phyloP scores from a whole-genome alignment of 2,888 invertebrate genomes.

The Platycheirus rosarum region DNA sequence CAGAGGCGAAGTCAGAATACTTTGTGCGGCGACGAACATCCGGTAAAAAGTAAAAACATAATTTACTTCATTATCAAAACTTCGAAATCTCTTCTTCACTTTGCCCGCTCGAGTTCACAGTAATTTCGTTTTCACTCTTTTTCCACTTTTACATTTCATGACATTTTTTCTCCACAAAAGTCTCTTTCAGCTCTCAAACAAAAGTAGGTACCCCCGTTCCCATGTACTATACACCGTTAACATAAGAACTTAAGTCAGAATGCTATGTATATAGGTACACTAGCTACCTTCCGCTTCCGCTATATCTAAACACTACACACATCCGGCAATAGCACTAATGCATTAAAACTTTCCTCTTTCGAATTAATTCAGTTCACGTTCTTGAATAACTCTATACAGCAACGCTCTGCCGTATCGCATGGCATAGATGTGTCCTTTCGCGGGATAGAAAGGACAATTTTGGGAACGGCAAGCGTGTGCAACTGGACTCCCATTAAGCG shows the following conservation, averaged over 20 bases:
- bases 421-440: slow-evolving; percentile 50
- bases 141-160: slow-evolving; percentile 42
- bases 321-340: slow-evolving; percentile 56
- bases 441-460: slow-evolving; percentile 24
- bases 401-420: slow-evolving; percentile 29
- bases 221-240: slow-evolving; percentile 2
- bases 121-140: slow-evolving; percentile 1
- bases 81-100: slow-evolving; percentile 46
- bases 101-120: slow-evolving; percentile 33
- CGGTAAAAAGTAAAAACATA: slow-evolving; percentile 22
- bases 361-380: slow-evolving; percentile 75
- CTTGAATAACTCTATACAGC: slow-evolving; percentile 65
- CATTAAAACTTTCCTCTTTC: slow-evolving; percentile 64
- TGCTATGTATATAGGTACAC: neutral
- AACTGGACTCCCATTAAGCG: slow-evolving; percentile 64
- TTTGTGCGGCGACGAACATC: neutral
- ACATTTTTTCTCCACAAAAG: slow-evolving; percentile 44
- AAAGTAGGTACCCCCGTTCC: neutral
- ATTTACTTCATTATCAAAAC: slow-evolving; percentile 55
- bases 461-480: slow-evolving; percentile 33
- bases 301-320: slow-evolving; percentile 8
- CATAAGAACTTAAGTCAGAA: slow-evolving; percentile 41
- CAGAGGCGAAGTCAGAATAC: neutral
- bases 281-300: no score
- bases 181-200: slow-evolving; percentile 19